Base-by-base conservation (phyloP, 1,140 invertebrate genomes). In the Orchestia grillus region DNA sequence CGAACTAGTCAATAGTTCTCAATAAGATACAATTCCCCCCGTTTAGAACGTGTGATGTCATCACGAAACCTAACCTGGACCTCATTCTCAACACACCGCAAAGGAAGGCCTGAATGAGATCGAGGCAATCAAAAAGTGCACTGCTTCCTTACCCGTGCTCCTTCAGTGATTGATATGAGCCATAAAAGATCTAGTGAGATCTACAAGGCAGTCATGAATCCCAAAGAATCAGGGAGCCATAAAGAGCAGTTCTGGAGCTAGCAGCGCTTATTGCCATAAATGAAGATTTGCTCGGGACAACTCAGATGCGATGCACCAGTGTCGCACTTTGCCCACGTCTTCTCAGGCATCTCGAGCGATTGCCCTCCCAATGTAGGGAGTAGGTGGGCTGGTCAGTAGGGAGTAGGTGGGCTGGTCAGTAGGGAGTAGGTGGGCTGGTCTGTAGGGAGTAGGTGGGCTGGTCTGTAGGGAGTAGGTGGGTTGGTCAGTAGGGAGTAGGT, bases 251-350 rank as follows among this genome's bases (percentile, higher is more conserved):
- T 91, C 41, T 28, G 41, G 88, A 91, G 41, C 44, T 4, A 41
- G 88, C 88, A 19, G 88, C 28, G 62, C 88, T 91, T 91, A 91
- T 91, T 42, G 88, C 88, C 88, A 91, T 91, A 91, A 91, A 91
- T 91, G 88, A 91, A 91, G 88, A 91, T 91, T 91, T 91, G 88
- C 88, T 36, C 8, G 41, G 42, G 88, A 43, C 44, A 44, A 44
- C 88, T 43, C 88, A 44, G 41, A 91, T 91, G 88, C 88, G 88
- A 3, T n/a, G 88, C 44, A 91, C 88, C 23, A 91, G 42, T 91
- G 88, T 91, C 44, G 88, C 41, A 91, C 0, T 91, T 91, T 91
- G 88, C 88, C 88, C 6, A 3, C 23, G 42, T 8, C 44, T 91
- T 6, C 19, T 16, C 0, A 42, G 88, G 41, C 88, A 23, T 23